Conservation (phyloP, 2,113 vertebrate species). For the Kryptolebias marmoratus region DNA sequence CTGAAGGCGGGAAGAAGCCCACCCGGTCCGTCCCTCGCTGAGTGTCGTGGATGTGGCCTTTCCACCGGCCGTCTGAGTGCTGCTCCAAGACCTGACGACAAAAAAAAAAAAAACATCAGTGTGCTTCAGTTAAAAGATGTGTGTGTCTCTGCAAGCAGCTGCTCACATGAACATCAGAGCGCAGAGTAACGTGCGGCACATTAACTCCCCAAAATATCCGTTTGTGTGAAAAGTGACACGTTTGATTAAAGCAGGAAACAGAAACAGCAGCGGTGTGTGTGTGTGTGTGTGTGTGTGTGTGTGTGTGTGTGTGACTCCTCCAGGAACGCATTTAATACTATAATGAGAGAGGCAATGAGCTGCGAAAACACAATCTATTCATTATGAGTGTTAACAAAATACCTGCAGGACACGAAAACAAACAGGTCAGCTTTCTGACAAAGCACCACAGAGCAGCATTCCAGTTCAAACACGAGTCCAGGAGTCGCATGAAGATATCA, state of each 20-base stretch:
- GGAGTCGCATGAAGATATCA: slow-evolving; percentile 25
- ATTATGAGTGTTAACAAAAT: slow-evolving; percentile 37
- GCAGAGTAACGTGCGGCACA: no score
- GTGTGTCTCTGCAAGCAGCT: no score
- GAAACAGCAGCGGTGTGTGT: no score
- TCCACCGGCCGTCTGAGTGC: slow-evolving; percentile 93
- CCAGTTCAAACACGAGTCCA: slow-evolving; percentile 51
- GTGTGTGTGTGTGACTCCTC: no score
- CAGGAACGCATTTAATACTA: slow-evolving; percentile 12
- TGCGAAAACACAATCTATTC: slow-evolving; percentile 39
- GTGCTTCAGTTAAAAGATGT: no score
- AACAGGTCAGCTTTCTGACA: slow-evolving; percentile 1
- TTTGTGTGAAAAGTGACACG: no score
- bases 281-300: no score
- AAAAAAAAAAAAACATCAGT: no score
- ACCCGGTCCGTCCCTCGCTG: slow-evolving; percentile 90
- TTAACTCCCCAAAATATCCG: no score
- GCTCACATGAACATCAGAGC: no score
- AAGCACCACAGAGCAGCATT: slow-evolving; percentile 8
- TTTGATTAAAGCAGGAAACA: no score
- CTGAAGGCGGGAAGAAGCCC: slow-evolving; percentile 92
- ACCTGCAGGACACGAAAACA: slow-evolving; percentile 38
- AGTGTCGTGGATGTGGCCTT: slow-evolving; percentile 91
- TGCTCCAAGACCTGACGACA: slow-evolving; percentile 89
- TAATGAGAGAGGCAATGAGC: slow-evolving; percentile 39